These are phyloP conservation scores for Pachypeltis micranthus DNA, from an alignment of 1,140 invertebrate genomes.

Conservation along the genomic window DNA sequence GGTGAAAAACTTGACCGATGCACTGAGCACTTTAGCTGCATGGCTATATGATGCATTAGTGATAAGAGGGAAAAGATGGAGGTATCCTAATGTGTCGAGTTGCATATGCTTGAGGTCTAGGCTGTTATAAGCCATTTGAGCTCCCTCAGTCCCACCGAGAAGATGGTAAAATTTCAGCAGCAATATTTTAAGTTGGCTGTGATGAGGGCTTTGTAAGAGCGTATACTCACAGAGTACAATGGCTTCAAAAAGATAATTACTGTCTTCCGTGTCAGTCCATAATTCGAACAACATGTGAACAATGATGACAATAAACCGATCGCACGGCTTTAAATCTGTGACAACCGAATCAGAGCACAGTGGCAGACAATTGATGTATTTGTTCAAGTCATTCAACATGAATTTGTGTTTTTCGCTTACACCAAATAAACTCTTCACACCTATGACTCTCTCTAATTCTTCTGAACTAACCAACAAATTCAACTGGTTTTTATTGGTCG, in stretches of 20 bases:
- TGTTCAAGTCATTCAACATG: constrained; percentile 39
- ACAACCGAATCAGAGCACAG: constrained; percentile 1
- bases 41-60: constrained; percentile 53
- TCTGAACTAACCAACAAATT: constrained; percentile 56
- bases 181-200: constrained; percentile 41
- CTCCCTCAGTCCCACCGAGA: constrained; percentile 51
- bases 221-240: constrained; percentile 55
- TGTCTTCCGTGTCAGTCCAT: constrained; percentile 44
- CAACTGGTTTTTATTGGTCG: constrained; percentile 42
- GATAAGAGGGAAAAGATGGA: constrained; percentile 58
- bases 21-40: constrained; percentile 49
- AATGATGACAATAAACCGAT: constrained; percentile 65
- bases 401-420: constrained; percentile 25
- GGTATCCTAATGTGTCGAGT: constrained; percentile 78
- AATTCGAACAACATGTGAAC: constrained; percentile 64
- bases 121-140: constrained; percentile 49
- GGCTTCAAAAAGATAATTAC: constrained; percentile 48
- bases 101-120: constrained; percentile 92
- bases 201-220: constrained; percentile 55
- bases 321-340: constrained; percentile 34
- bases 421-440: constrained; percentile 36
- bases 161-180: constrained; percentile 25
- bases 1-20: constrained; percentile 72
- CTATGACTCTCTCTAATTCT: constrained; percentile 53
- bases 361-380: constrained; percentile 40